phyloP scores from a whole-genome alignment of 2,113 vertebrate species.

The Toxotes chatareus region DNA sequence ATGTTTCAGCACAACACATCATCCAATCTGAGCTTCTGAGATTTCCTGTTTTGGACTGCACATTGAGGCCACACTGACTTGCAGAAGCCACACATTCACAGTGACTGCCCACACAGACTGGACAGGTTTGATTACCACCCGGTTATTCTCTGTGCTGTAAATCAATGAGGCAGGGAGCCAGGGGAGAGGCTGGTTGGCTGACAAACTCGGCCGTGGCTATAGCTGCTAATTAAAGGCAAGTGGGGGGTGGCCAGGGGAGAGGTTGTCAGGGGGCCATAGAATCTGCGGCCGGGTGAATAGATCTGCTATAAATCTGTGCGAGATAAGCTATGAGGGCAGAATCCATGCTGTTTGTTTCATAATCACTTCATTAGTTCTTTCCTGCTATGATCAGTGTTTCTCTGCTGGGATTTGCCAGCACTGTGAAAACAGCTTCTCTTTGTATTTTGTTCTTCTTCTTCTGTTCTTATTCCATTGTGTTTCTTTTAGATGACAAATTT shows the following conservation, averaged over 20 bases:
- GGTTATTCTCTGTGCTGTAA: constrained; percentile 53
- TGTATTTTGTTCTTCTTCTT: background rate
- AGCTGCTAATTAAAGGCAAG: constrained; percentile 69
- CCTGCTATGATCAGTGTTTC: constrained; percentile 15
- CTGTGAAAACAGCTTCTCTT: background rate
- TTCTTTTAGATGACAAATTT: constrained; percentile 21
- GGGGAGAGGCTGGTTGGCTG: constrained; percentile 50
- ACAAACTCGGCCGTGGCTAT: constrained; percentile 31
- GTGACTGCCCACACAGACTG: constrained; percentile 26
- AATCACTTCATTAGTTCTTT: constrained; percentile 49
- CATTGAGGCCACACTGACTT: constrained; percentile 6
- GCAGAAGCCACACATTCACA: constrained; percentile 19
- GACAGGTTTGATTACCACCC: constrained; percentile 64
- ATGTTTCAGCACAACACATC: background rate
- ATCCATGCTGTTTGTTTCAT: constrained; percentile 37
- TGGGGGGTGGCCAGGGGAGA: constrained; percentile 32
- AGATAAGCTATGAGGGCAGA: constrained; percentile 24
- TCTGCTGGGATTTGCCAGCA: background rate
- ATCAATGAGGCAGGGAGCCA: constrained; percentile 70
- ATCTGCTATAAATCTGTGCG: constrained; percentile 37
- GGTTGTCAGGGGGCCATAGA: constrained; percentile 34
- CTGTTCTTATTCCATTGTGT: background rate
- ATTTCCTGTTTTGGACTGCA: background rate
- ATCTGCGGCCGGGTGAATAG: constrained; percentile 37
- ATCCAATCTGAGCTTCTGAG: background rate